Base-by-base conservation (phyloP, 2,888 invertebrate species). In the Chironomus tentans region DNA sequence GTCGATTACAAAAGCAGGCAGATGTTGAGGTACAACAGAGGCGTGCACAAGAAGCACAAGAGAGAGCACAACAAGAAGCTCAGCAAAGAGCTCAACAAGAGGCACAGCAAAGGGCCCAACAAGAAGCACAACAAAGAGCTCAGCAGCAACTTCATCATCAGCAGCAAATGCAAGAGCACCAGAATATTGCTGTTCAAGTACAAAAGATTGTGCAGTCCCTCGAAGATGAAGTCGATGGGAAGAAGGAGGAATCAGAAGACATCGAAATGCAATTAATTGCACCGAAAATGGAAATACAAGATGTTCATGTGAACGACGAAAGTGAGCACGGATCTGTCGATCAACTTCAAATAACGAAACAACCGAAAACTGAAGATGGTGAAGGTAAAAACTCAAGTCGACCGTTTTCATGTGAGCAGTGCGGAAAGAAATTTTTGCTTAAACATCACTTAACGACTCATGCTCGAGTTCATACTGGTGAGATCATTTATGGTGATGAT, bases 381-480 rank as follows among this genome's bases (percentile, higher is more conserved):
- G 56, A 56, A 38, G 72, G 61, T 21, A 72, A 72, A 12, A 21
- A 21, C 15, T 82, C 85, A 82, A 92, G 92, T 82, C 85, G 93
- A 21, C 93, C 93, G 3, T 93, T 92, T 81, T 90, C 92, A 18
- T 93, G 93, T 82, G 88, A 90, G 24, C 92, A 92, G 83, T 93
- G 93, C 81, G 92, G 92, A 76, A 93, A 93, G 83, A 91, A 92
- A 13, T 93, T 93, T 84, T 87, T 93, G 68, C 84, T 93, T 76
- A 93, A 93, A 82, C 93, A 93, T 82, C 93, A 93, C 83, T 87
- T 93, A 77, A 93, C 93, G 3, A 93, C 93, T 47, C 93, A 93
- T 80, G 91, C 91, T 77, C 87, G 92, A 80, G 92, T 92, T 5
- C 93, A 93, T 81, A 92, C 92, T 76, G 92, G 88, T 88, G 81